Base-by-base conservation (phyloP, 2,113 vertebrate genomes). In the Ctenomys sociabilis region DNA sequence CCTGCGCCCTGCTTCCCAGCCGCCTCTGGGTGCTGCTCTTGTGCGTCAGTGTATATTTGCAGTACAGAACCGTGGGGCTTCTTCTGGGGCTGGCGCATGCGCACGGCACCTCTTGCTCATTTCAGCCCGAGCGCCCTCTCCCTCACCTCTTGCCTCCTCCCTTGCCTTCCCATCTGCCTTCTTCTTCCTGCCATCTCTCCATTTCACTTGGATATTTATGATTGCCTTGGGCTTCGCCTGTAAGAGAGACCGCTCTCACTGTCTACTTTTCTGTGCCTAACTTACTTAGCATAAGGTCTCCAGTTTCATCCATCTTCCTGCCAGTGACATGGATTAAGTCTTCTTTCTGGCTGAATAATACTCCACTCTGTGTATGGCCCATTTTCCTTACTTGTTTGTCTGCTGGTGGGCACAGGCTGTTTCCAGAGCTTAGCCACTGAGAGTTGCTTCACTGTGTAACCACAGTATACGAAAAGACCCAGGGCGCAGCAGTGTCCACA, bases 21-120 rank as follows among this genome's bases (percentile, higher is more conserved):
- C 28, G 16, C 54, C 59, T 40, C 22, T 57, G 9, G 57, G 52
- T 11, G n/a, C 45, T 49, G 21, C 3, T 3, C 22, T 24, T 54
- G 5, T 2, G 21, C 81, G 2, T 30, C 40, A 43, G 10, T 45
- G 40, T 14, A 28, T 12, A 43, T 12, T 73, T 11, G 21, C 72
- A 4, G 5, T 3, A 13, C 14, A 17, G 24, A 16, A 30, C 3
- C 26, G 13, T 0, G 7, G 43, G 3, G 13, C 26, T 6, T 43
- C 45, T 17, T 11, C 43, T 2, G 22, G 43, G 22, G 16, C 28
- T 32, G 14, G 40, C 7, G 26, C 5, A 3, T 32, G 28, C 37
- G 4, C 7, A 3, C 13, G 8, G 16, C 26, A 2, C 28, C 28
- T 24, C n/a, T 73, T 28, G 40, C 40, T 3, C 12, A 14, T 77